A percentile compares a stretch with the other conserved stretches of the same genome.
Evolutionary conservation across 2,797 vertebrate genomes (phyloP).

Genomic region (Brachymystax lenok): DNA sequence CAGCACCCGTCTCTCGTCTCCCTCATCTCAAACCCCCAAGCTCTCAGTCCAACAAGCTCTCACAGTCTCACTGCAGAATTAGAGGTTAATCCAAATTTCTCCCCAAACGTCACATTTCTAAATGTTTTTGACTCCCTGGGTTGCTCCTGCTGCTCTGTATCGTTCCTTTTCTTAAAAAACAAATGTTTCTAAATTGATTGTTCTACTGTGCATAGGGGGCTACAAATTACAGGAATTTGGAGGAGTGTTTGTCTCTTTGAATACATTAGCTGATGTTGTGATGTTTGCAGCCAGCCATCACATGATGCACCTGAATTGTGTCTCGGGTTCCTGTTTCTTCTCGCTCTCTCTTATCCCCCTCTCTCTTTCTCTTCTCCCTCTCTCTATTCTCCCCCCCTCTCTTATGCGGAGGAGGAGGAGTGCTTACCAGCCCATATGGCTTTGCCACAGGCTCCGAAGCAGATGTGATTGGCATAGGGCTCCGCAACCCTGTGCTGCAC

Average conservation of each 20-base stretch:
- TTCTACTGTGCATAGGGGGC: background rate
- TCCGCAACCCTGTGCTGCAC: slow-evolving; percentile 35
- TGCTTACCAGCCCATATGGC: slow-evolving; percentile 73
- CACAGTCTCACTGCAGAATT: background rate
- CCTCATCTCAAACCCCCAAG: background rate
- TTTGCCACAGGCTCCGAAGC: slow-evolving; percentile 70
- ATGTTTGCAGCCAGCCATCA: too few relatives aligned
- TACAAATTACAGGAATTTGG: background rate
- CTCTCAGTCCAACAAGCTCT: background rate
- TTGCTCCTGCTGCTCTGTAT: too few relatives aligned
- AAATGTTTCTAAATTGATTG: background rate
- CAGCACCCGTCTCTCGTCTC: background rate
- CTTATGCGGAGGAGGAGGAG: slow-evolving; percentile 27
- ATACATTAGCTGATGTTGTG: slow-evolving; percentile 9
- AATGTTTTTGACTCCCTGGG: too few relatives aligned
- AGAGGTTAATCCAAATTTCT: too few relatives aligned
- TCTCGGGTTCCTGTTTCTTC: slow-evolving; percentile 45
- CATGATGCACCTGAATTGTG: too few relatives aligned
- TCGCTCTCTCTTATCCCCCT: slow-evolving; percentile 42
- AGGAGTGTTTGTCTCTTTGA: background rate
- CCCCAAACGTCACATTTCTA: too few relatives aligned
- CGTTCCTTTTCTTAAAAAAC: too few relatives aligned
- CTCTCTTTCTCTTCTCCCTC: slow-evolving; percentile 33
- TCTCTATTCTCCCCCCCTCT: slow-evolving; percentile 39
- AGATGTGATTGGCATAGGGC: slow-evolving; percentile 70